Percentiles rank a stretch among this genome's conserved stretches.
Evolutionary conservation across 1,140 invertebrate species (phyloP).

Genomic region (Drosophila auraria): DNA sequence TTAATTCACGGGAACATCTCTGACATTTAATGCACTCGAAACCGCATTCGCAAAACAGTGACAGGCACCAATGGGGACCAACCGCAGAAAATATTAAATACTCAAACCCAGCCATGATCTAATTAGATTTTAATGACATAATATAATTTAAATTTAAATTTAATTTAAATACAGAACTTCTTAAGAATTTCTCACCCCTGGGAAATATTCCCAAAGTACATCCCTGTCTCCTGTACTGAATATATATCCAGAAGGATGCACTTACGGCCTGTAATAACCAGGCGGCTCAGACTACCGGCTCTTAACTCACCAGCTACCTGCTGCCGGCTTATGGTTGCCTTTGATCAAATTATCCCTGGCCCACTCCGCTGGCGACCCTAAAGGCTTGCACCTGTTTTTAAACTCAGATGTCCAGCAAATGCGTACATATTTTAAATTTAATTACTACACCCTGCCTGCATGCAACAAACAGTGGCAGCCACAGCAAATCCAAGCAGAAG

Average conservation of each 20-base stretch:
- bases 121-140: background rate
- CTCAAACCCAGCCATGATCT: background rate
- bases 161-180: too few species aligned
- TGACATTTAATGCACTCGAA: constrained; percentile 9
- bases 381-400: constrained; percentile 61
- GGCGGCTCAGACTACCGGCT: constrained; percentile 14
- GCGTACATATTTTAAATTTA: constrained; percentile 82
- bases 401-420: constrained; percentile 68
- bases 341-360: constrained; percentile 73
- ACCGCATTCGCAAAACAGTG: constrained; percentile 23
- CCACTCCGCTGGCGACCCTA: constrained; percentile 2
- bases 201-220: background rate
- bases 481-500: constrained; percentile 61
- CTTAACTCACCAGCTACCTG: constrained; percentile 23
- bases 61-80: constrained; percentile 18
- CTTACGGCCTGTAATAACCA: constrained; percentile 48
- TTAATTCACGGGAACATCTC: constrained; percentile 18
- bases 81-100: constrained; percentile 5
- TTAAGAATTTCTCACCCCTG: constrained; percentile 1
- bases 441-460: constrained; percentile 69
- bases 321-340: constrained; percentile 68
- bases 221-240: constrained; percentile 4
- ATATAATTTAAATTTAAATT: background rate
- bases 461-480: constrained; percentile 57
- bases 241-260: constrained; percentile 38